These are phyloP conservation scores for Aphis craccivora DNA, from an alignment of 1,140 invertebrate genomes.

Conservation along the genomic window DNA sequence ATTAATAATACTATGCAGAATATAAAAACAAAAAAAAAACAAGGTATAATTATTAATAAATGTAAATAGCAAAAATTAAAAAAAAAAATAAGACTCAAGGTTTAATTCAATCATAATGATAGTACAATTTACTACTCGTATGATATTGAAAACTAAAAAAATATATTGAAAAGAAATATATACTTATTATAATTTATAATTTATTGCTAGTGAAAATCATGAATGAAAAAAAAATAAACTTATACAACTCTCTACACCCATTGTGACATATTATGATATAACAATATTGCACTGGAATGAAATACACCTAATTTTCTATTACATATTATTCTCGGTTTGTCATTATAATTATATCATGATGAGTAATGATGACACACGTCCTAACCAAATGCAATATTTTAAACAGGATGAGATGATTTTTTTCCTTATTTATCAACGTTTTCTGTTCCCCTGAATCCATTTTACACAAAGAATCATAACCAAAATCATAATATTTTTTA, in stretches of 20 bases:
- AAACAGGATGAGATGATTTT: neutral
- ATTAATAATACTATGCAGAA: neutral
- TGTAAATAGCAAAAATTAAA: neutral
- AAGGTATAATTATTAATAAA: neutral
- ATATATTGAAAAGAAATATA: neutral
- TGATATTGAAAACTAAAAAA: neutral
- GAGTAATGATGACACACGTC: neutral
- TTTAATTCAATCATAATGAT: neutral
- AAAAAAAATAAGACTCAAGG: neutral
- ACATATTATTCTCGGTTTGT: neutral
- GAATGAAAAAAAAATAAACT: neutral
- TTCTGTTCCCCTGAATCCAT: neutral
- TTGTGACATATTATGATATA: neutral
- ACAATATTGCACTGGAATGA: neutral
- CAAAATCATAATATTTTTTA: neutral
- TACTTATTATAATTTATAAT: neutral
- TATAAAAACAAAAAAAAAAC: neutral
- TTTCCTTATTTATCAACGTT: neutral
- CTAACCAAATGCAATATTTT: neutral
- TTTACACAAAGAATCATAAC: neutral
- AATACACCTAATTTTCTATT: neutral
- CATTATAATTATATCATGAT: neutral
- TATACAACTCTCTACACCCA: neutral
- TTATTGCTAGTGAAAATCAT: neutral
- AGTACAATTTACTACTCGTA: neutral